Evolutionary conservation across 2,888 invertebrate genomes (phyloP).

Genomic region (Sipunculus nudus): DNA sequence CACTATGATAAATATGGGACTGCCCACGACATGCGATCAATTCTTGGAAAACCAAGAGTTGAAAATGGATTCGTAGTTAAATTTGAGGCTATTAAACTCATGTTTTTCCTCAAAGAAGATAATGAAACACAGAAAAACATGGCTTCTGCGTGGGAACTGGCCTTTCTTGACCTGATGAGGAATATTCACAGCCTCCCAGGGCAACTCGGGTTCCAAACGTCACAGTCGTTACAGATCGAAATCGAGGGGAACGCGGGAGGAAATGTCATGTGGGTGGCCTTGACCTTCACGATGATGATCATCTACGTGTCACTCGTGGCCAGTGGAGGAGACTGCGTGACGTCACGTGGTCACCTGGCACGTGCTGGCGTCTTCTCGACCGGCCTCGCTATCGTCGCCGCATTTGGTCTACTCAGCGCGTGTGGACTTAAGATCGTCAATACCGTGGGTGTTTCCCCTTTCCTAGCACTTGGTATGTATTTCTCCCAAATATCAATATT

Average conservation of each 20-base stretch:
- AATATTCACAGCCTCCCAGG: slow-evolving; percentile 6
- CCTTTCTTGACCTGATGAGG: slow-evolving; percentile 18
- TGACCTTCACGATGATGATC: slow-evolving; percentile 35
- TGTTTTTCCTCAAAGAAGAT: too few species aligned
- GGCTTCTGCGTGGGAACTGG: slow-evolving; percentile 33
- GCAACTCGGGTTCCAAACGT: slow-evolving; percentile 33
- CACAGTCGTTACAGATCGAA: slow-evolving; percentile 45
- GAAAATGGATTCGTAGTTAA: too few species aligned
- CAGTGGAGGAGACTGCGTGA: slow-evolving; percentile 25
- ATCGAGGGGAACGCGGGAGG: slow-evolving; percentile 34
- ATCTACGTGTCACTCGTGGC: slow-evolving; percentile 33
- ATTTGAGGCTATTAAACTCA: too few species aligned
- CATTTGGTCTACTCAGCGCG: slow-evolving; percentile 26
- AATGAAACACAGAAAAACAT: too few species aligned
- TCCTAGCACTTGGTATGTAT: slow-evolving; percentile 47
- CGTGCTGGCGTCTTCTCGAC: slow-evolving; percentile 32
- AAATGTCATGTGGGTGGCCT: slow-evolving; percentile 29
- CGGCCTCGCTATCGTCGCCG: slow-evolving; percentile 24
- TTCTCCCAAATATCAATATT: too few species aligned
- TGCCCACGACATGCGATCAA: too few species aligned
- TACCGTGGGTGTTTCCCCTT: slow-evolving; percentile 49
- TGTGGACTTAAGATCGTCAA: slow-evolving; percentile 43
- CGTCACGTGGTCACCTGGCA: slow-evolving; percentile 26
- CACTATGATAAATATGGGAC: too few species aligned
- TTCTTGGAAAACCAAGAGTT: too few species aligned